These are phyloP conservation scores for Drosophila nigritarsus DNA, from an alignment of 2,888 invertebrate genomes.

Conservation along the genomic window DNA sequence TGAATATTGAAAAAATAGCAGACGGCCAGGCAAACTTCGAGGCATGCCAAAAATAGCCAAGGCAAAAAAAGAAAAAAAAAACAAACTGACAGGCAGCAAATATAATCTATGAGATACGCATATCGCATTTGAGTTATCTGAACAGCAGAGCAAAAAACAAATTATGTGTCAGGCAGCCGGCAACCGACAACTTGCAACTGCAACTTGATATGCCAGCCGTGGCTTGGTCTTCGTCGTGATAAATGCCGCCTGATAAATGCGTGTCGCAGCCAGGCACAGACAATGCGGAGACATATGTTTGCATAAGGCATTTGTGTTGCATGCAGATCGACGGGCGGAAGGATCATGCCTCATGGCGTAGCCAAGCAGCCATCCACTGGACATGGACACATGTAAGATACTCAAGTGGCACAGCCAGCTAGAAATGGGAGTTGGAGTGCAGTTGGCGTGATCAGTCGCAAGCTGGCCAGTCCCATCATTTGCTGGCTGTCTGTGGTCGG, in stretches of 20 bases:
- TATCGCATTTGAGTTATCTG: conserved; percentile 79
- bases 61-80: conserved; percentile 1
- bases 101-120: conserved; percentile 77
- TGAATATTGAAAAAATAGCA: conserved; percentile 23
- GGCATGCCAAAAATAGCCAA: conserved; percentile 54
- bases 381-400: conserved; percentile 69
- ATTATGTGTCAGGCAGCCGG: conserved; percentile 48
- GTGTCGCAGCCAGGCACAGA: conserved; percentile 71
- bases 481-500: conserved; percentile 33
- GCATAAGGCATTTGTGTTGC: conserved; percentile 58
- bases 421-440: conserved; percentile 19
- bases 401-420: conserved; percentile 53
- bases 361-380: conserved; percentile 57
- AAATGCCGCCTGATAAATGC: conserved; percentile 78
- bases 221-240: conserved; percentile 58
- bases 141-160: conserved; percentile 57
- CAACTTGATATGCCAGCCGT: conserved; percentile 72
- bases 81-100: conserved; percentile 47
- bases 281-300: conserved; percentile 77
- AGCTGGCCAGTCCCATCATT: conserved; percentile 37
- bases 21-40: conserved; percentile 22
- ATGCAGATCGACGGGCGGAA: conserved; percentile 29
- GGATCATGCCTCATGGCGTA: conserved; percentile 46
- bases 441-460: conserved; percentile 43
- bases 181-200: conserved; percentile 29